A percentile compares a stretch with the other conserved stretches of the same genome.
Evolutionary conservation across 2,888 invertebrate species (phyloP).

Genomic region (Pelosia muscerda): DNA sequence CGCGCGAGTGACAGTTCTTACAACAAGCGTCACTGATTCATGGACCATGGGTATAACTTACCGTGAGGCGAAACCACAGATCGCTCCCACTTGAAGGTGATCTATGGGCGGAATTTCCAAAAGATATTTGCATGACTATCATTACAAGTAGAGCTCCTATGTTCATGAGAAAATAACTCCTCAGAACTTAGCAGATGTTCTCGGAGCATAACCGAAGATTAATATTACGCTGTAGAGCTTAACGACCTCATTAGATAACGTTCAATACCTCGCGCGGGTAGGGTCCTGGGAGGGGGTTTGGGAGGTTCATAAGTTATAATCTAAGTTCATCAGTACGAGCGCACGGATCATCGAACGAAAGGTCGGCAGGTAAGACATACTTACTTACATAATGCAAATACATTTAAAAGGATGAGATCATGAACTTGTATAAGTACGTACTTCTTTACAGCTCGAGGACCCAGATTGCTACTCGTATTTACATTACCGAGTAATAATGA

Average conservation of each 20-base stretch:
- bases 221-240: neutral
- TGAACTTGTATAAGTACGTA: no score
- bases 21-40: neutral
- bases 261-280: neutral
- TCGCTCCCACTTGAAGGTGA: no score
- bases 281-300: neutral
- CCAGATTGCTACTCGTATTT: no score
- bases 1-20: no score
- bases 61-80: no score
- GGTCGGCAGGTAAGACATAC: neutral
- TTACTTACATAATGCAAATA: no score
- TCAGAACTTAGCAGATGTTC: neutral
- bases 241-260: conserved; percentile 7
- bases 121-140: neutral
- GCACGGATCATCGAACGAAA: neutral
- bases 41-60: neutral
- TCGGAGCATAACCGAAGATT: neutral
- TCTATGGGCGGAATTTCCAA: no score
- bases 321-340: conserved; percentile 2
- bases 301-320: neutral
- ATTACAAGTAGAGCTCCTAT: neutral
- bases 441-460: no score
- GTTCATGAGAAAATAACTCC: conserved; percentile 4
- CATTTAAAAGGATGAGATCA: no score
- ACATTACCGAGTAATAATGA: no score